Evolutionary conservation across 2,888 invertebrate genomes (phyloP), one percentile per base, ranked within the genome.

Genomic region (Trachelus stipa): DNA sequence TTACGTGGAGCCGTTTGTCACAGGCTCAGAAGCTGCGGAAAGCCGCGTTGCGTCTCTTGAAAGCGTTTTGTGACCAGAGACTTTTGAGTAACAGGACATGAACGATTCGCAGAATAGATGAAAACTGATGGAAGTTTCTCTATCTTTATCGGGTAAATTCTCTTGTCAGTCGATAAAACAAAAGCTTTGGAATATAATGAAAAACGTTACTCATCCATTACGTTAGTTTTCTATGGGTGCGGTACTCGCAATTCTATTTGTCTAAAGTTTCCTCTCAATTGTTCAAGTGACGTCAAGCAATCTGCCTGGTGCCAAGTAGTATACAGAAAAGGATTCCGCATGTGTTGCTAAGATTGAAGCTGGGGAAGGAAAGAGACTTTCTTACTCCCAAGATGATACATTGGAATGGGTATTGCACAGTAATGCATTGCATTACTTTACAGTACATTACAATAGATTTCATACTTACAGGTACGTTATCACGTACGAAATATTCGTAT

Each of bases 1-100:
- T 88, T 87, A 87, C 83, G 81, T 69, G 56, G 76, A 81, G 80
- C 81, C 83, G 85, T 88, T 86, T 84, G 84, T 86, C 87, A 87
- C 83, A 83, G 83, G 81, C 80, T 86, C 84, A 83, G 83, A 87
- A 80, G 83, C 81, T 56, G 56, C 56, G 56, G 56, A 56, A 23
- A 56, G 56, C 56, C 56, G 56, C 56, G 56, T 23, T 56, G 56
- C 23, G 56, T 56, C 56, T 56, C 56, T 23, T 56, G 56, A 56
- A 56, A 56, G 4, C 23, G 56, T 56, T 56, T 56, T 56, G 56
- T 2, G 23, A 56, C 56, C 56, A 56, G 56, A 23, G 56, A 56
- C 56, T 56, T 56, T 56, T 23, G 23, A 56, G 9, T 56, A 56
- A 56, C 56, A 56, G 23, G 23, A 56, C 56, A 56, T 23, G 56